phyloP scores from a whole-genome alignment of 2,113 vertebrate genomes.

The Myodes glareolus region DNA sequence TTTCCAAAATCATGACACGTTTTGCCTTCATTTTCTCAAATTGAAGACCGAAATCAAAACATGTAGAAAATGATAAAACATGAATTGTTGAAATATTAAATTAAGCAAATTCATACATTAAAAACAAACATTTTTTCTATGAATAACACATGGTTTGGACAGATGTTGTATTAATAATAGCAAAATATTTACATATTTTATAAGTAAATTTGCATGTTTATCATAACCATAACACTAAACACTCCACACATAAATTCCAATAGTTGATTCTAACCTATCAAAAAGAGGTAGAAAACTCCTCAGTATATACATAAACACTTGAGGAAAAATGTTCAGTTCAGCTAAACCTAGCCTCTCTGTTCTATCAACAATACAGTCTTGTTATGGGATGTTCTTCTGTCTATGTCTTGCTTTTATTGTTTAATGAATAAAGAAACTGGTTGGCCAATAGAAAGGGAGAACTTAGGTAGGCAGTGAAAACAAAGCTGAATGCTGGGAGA shows the following conservation, averaged over 20 bases:
- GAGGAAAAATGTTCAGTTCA: background rate
- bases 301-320: background rate
- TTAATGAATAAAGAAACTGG: no score
- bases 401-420: no score
- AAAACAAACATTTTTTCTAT: slow-evolving; percentile 28
- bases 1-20: background rate
- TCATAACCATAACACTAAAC: slow-evolving; percentile 15
- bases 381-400: no score
- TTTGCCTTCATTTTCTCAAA: slow-evolving; percentile 14
- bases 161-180: slow-evolving; percentile 61
- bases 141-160: slow-evolving; percentile 32
- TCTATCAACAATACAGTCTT: background rate
- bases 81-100: slow-evolving; percentile 23
- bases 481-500: no score
- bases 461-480: no score
- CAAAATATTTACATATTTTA: slow-evolving; percentile 60
- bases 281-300: slow-evolving; percentile 4
- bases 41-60: background rate
- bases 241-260: slow-evolving; percentile 11
- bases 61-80: background rate
- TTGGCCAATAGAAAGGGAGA: no score
- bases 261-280: background rate
- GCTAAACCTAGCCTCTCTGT: background rate
- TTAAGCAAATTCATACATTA: background rate
- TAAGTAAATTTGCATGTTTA: slow-evolving; percentile 56